Conservation (phyloP, 2,797 vertebrate species). For the Characodon lateralis region DNA sequence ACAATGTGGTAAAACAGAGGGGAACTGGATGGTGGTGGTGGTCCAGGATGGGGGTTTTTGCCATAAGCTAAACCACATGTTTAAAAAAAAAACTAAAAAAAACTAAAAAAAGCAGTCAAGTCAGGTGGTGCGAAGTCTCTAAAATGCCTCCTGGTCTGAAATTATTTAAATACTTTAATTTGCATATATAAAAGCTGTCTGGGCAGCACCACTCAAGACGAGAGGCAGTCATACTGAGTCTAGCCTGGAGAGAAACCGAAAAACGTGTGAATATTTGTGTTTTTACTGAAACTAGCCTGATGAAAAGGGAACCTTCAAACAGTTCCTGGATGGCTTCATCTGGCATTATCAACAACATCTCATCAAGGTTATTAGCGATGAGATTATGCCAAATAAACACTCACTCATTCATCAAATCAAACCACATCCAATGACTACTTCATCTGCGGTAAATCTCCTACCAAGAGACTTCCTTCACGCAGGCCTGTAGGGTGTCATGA, state of each 20-base stretch:
- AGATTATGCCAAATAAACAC: constrained; percentile 20
- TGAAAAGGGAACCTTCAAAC: constrained; percentile 16
- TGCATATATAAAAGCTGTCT: background rate
- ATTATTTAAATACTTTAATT: constrained; percentile 12
- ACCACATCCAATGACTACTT: constrained; percentile 13
- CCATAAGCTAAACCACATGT: background rate
- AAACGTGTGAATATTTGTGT: background rate
- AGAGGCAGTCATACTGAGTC: constrained; percentile 4
- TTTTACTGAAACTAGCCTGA: constrained; percentile 23
- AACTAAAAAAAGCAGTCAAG: background rate
- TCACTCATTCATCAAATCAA: background rate
- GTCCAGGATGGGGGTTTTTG: background rate
- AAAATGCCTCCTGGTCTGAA: background rate
- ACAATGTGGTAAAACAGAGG: background rate
- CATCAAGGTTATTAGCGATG: constrained; percentile 24
- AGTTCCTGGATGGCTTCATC: constrained; percentile 17
- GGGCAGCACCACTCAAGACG: constrained; percentile 8
- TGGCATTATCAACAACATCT: constrained; percentile 23
- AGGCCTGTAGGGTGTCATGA: background rate
- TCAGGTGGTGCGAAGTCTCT: background rate
- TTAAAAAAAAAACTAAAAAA: background rate
- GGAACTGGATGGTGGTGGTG: background rate
- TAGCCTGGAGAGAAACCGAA: constrained; percentile 4
- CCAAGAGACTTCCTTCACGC: constrained; percentile 14
- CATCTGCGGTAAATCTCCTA: constrained; percentile 4